Conservation (phyloP, 2,888 invertebrate species). For the Drosophila engyochracea region DNA sequence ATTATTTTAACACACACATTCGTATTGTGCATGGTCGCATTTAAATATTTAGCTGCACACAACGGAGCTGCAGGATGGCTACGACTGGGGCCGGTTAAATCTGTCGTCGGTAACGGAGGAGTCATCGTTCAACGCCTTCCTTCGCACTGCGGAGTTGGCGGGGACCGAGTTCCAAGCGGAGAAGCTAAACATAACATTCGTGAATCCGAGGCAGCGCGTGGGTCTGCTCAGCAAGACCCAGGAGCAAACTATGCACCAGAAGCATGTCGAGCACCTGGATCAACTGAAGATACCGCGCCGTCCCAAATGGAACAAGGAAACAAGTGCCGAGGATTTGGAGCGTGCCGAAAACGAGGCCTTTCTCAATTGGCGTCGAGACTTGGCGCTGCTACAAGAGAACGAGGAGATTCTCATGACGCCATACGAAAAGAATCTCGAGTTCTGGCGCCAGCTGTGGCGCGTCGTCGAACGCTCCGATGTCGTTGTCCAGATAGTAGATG, state of each 20-base stretch:
- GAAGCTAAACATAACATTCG: slow-evolving; percentile 93
- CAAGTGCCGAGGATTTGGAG: slow-evolving; percentile 92
- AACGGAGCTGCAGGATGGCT: slow-evolving; percentile 95
- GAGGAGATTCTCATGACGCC: slow-evolving; percentile 95
- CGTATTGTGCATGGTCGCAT: neutral
- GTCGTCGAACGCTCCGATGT: slow-evolving; percentile 98
- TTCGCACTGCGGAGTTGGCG: slow-evolving; percentile 97
- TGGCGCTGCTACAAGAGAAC: slow-evolving; percentile 93
- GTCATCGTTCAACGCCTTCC: slow-evolving; percentile 97
- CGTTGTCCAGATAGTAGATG: slow-evolving; percentile 97
- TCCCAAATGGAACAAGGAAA: slow-evolving; percentile 92
- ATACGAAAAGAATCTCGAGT: slow-evolving; percentile 98
- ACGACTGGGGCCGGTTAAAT: slow-evolving; percentile 95
- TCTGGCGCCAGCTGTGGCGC: slow-evolving; percentile 99
- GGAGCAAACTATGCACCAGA: slow-evolving; percentile 86
- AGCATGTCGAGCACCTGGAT: slow-evolving; percentile 88
- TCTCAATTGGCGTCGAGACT: slow-evolving; percentile 94
- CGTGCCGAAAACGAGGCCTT: slow-evolving; percentile 93
- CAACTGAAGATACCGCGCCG: slow-evolving; percentile 93
- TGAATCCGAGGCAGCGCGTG: slow-evolving; percentile 88
- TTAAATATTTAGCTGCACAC: slow-evolving; percentile 88
- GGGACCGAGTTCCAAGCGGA: slow-evolving; percentile 97
- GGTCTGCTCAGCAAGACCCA: slow-evolving; percentile 88
- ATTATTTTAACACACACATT: neutral
- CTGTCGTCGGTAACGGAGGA: slow-evolving; percentile 97